These are phyloP conservation scores for Axinella damicornis DNA, from an alignment of 37 sponge, comb jelly and placozoan species.

Conservation along the genomic window DNA sequence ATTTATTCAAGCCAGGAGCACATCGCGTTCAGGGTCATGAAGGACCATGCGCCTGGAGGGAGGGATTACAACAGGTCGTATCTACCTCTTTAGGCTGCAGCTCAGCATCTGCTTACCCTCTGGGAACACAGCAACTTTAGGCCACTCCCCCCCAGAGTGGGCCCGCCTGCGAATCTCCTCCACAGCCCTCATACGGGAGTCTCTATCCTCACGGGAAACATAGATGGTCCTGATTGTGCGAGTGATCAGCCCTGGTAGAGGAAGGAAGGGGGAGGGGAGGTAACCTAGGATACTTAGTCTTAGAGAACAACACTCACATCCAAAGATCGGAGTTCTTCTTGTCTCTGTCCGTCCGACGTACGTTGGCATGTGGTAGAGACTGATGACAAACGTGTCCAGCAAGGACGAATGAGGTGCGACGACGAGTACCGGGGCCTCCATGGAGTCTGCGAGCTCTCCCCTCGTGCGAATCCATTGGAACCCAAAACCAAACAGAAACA, in stretches of 20 bases:
- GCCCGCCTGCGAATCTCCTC: conserved; percentile 55
- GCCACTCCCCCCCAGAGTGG: conserved; percentile 58
- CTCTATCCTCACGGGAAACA: conserved; percentile 46
- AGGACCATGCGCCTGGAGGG: no score
- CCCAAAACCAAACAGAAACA: conserved; percentile 66
- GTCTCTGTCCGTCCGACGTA: conserved; percentile 31
- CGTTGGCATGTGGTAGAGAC: conserved; percentile 33
- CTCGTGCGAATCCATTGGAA: conserved; percentile 63
- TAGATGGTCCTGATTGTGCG: conserved; percentile 52
- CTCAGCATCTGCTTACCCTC: no score
- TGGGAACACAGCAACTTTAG: conserved; percentile 67
- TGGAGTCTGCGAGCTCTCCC: conserved; percentile 24
- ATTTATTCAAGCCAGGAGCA: no score
- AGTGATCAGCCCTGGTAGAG: conserved; percentile 23
- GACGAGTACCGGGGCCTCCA: conserved; percentile 68
- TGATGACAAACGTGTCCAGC: conserved; percentile 55
- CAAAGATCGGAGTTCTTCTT: conserved; percentile 48
- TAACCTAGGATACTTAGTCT: no score
- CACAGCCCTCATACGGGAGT: conserved; percentile 39
- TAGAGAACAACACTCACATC: conserved; percentile 70
- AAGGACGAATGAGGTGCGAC: conserved; percentile 71
- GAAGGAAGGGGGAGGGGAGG: background rate
- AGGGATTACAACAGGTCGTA: no score
- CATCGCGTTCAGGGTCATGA: no score
- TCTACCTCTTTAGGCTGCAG: no score